phyloP scores from a whole-genome alignment of 2,888 invertebrate genomes.

The Rhopalosiphum nymphaeae region DNA sequence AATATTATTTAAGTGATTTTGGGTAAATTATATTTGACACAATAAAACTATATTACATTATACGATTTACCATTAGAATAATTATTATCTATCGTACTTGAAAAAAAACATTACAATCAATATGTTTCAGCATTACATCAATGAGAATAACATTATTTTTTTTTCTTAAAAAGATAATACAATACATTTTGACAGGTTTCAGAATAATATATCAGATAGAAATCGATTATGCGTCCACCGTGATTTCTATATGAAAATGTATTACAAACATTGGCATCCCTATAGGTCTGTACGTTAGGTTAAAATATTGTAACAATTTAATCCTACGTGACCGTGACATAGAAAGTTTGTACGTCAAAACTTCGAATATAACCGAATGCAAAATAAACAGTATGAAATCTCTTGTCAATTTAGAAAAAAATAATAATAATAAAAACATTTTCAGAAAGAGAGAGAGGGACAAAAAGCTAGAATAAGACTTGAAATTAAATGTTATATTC shows the following conservation, averaged over 20 bases:
- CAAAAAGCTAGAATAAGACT: neutral
- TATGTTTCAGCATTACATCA: neutral
- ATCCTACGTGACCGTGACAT: neutral
- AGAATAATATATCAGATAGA: neutral
- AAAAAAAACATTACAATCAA: neutral
- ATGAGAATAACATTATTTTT: neutral
- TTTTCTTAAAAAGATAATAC: neutral
- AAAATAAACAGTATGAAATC: neutral
- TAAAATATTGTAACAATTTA: slow-evolving; percentile 14
- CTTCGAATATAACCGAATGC: neutral
- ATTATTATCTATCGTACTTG: neutral
- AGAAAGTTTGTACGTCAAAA: slow-evolving; percentile 20
- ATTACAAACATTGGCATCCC: neutral
- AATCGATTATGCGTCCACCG: neutral
- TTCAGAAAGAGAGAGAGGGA: neutral
- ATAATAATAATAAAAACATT: neutral
- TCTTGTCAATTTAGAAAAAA: neutral
- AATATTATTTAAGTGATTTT: neutral
- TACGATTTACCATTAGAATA: neutral
- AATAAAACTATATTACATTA: neutral
- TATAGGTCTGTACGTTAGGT: neutral
- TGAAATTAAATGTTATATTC: neutral
- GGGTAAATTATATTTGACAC: neutral
- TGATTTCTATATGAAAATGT: slow-evolving; percentile 20
- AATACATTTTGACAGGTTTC: neutral